Evolutionary conservation across 2,797 vertebrate genomes (phyloP), one percentile per base, ranked within the genome.

Genomic region (Coccyzus lansbergi): DNA sequence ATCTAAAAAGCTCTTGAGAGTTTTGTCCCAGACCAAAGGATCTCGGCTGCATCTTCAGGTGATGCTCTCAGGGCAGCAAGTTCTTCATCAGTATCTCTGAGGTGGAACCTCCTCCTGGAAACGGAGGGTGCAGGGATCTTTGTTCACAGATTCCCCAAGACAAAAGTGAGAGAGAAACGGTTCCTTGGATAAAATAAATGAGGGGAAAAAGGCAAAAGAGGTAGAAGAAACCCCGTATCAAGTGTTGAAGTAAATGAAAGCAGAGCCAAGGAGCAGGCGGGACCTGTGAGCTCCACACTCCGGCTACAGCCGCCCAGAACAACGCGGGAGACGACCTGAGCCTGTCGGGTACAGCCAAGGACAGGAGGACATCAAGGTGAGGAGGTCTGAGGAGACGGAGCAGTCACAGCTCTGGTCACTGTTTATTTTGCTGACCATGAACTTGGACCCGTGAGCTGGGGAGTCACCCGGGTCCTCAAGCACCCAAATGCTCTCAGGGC

Each of bases 371-470:
- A 15, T 5, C 28, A 13, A 4, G 60, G 76, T 44, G 33, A 15
- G 29, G 33, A 56, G 62, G 72, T 25, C 36, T 1, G 2, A 34
- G 36, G 12, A 42, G 44, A 20, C 1, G 15, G 18, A 51, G 63
- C 51, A 80, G 56, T 20, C 46, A 69, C 24, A 68, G 63, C 75
- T 87, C 49, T 9, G 40, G 8, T 6, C 68, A 16, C 55, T 42
- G 36, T 33, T 48, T 19, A 10, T 5, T 67, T n/a, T 36, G 33
- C 14, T 33, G 65, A n/a, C 12, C 3, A 0, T 3, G 10, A 24
- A 76, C 53, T 52, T 12, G 65, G 56, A 38, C 2, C 16, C 60
- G 25, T 0, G 4, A 19, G 49, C 8, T 1, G 1, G 67, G 51
- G 25, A 56, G 21, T 12, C 33, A 25, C 10, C 14, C 1, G 7